phyloP scores from a whole-genome alignment of 2,888 invertebrate genomes.

The Stenurella melanura region DNA sequence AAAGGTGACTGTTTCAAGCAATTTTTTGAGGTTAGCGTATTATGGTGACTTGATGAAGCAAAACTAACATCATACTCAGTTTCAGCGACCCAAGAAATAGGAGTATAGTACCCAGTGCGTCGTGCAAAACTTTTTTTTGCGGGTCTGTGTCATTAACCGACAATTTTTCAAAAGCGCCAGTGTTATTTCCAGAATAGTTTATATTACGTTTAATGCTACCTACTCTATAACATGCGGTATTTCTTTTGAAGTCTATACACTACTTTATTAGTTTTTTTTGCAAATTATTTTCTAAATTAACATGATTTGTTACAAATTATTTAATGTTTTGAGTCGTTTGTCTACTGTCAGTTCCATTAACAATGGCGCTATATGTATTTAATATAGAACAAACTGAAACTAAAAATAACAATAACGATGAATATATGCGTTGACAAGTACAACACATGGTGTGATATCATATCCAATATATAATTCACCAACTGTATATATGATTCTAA shows the following conservation, averaged over 20 bases:
- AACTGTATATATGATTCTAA: not conserved
- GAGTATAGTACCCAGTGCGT: too few relatives aligned
- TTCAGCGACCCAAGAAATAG: too few relatives aligned
- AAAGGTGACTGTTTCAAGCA: too few relatives aligned
- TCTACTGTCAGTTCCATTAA: not conserved
- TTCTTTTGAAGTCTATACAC: not conserved
- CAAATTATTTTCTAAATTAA: not conserved
- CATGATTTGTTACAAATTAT: not conserved
- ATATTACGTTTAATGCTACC: too few relatives aligned
- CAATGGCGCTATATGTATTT: not conserved
- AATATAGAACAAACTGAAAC: not conserved
- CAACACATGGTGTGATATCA: constrained; percentile 14
- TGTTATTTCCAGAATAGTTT: too few relatives aligned
- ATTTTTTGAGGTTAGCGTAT: too few relatives aligned
- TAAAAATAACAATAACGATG: constrained; percentile 20
- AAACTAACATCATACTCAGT: too few relatives aligned
- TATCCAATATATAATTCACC: constrained; percentile 3
- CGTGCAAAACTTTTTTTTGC: too few relatives aligned
- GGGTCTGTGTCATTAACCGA: too few relatives aligned
- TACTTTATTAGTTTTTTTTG: not conserved
- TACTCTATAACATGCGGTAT: not conserved
- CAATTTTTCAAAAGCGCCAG: too few relatives aligned
- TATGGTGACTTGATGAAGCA: too few relatives aligned
- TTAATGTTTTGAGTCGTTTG: not conserved
- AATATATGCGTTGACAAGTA: constrained; percentile 21